Evolutionary conservation across 2,797 vertebrate species (phyloP).

Genomic region (Ceryle rudis): DNA sequence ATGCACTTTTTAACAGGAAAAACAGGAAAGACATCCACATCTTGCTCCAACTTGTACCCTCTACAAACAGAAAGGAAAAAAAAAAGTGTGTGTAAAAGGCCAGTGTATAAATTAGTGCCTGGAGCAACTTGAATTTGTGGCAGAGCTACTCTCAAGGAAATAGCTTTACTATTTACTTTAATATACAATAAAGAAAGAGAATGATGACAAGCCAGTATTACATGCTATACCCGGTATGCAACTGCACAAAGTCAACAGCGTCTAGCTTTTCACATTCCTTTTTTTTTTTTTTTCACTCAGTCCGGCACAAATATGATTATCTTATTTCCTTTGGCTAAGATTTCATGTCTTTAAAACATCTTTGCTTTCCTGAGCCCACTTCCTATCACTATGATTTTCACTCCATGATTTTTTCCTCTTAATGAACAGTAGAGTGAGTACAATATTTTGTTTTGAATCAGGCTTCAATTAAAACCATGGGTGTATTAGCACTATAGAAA

Average conservation of each 20-base stretch:
- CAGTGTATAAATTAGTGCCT: slow-evolving; percentile 60
- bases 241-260: slow-evolving; percentile 47
- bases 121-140: slow-evolving; percentile 58
- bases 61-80: slow-evolving; percentile 34
- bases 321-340: slow-evolving; percentile 39
- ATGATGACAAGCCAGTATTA: slow-evolving; percentile 75
- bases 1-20: slow-evolving; percentile 42
- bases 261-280: slow-evolving; percentile 39
- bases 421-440: neutral
- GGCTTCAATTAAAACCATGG: neutral
- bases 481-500: neutral
- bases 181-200: slow-evolving; percentile 69
- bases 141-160: slow-evolving; percentile 35
- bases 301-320: neutral
- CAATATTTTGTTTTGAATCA: neutral
- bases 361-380: slow-evolving; percentile 14
- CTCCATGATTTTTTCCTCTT: neutral
- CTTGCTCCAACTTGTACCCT: slow-evolving; percentile 60
- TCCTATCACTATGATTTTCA: slow-evolving; percentile 7
- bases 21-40: slow-evolving; percentile 29
- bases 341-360: slow-evolving; percentile 18
- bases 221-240: slow-evolving; percentile 57
- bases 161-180: slow-evolving; percentile 77
- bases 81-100: slow-evolving; percentile 32
- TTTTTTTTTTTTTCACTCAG: neutral